Conservation (phyloP, 2,888 invertebrate species). For the Synergus itoensis region DNA sequence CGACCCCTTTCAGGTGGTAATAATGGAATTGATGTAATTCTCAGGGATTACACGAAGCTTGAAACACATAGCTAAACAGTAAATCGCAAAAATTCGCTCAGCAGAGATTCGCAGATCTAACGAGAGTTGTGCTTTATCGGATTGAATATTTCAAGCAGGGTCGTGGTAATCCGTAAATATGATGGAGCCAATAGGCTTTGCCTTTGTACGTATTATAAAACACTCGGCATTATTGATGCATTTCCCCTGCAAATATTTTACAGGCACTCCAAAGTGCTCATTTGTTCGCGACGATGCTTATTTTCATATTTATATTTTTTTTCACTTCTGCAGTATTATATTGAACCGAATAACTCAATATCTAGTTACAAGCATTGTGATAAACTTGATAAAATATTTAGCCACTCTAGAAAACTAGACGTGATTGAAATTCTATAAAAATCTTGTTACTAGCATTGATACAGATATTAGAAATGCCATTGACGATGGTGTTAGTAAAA, state of each 20-base stretch:
- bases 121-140: constrained; percentile 61
- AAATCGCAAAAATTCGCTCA: constrained; percentile 14
- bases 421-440: not conserved
- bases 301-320: too few species aligned
- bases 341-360: not conserved
- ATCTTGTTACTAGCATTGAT: not conserved
- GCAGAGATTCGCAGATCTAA: constrained; percentile 35
- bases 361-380: too few species aligned
- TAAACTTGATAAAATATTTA: too few species aligned
- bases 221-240: constrained; percentile 17
- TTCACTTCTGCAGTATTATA: not conserved
- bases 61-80: constrained; percentile 9
- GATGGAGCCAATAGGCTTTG: constrained; percentile 57
- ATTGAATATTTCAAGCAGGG: constrained; percentile 58
- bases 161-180: constrained; percentile 61
- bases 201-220: constrained; percentile 29
- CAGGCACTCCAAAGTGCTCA: not conserved
- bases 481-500: not conserved
- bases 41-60: constrained; percentile 11
- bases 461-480: not conserved
- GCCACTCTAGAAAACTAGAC: too few species aligned
- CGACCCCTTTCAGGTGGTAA: not conserved
- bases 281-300: not conserved
- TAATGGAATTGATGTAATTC: constrained; percentile 10
- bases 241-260: not conserved